Evolutionary conservation across 2,113 vertebrate genomes (phyloP).

Genomic region (Scatophagus argus): DNA sequence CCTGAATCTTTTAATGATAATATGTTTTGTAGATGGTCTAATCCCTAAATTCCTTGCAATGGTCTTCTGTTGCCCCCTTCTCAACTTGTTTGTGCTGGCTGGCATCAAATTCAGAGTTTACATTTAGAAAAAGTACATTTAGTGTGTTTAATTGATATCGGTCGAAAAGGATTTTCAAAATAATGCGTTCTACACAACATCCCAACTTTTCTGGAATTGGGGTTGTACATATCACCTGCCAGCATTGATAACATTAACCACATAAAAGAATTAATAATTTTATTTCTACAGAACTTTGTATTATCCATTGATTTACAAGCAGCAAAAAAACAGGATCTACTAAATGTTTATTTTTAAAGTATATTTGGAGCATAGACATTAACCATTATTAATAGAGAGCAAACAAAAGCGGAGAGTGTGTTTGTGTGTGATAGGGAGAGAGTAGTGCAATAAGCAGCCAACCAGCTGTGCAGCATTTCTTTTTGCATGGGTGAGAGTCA

Average conservation of each 20-base stretch:
- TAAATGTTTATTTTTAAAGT: slow-evolving; percentile 7
- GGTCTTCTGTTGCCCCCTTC: too few relatives aligned
- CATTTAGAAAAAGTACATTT: too few relatives aligned
- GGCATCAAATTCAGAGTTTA: too few relatives aligned
- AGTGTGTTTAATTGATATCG: too few relatives aligned
- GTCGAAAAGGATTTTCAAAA: too few relatives aligned
- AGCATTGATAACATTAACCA: background rate
- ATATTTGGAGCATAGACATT: slow-evolving; percentile 5
- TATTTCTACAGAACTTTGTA: background rate
- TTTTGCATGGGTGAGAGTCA: slow-evolving; percentile 48
- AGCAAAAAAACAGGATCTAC: background rate
- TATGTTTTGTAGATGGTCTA: too few relatives aligned
- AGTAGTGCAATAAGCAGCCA: slow-evolving; percentile 38
- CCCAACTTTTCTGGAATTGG: too few relatives aligned
- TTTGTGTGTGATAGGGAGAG: slow-evolving; percentile 4
- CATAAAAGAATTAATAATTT: background rate
- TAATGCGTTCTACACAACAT: too few relatives aligned
- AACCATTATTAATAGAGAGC: slow-evolving; percentile 27
- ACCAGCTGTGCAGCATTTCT: slow-evolving; percentile 74
- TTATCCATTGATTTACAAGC: background rate
- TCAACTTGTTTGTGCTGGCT: too few relatives aligned
- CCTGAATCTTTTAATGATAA: too few relatives aligned
- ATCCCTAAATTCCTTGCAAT: too few relatives aligned
- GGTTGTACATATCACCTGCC: background rate
- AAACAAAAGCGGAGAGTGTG: slow-evolving; percentile 9